Conservation (phyloP, 1,140 invertebrate genomes). For the Medauroidea extradentata region DNA sequence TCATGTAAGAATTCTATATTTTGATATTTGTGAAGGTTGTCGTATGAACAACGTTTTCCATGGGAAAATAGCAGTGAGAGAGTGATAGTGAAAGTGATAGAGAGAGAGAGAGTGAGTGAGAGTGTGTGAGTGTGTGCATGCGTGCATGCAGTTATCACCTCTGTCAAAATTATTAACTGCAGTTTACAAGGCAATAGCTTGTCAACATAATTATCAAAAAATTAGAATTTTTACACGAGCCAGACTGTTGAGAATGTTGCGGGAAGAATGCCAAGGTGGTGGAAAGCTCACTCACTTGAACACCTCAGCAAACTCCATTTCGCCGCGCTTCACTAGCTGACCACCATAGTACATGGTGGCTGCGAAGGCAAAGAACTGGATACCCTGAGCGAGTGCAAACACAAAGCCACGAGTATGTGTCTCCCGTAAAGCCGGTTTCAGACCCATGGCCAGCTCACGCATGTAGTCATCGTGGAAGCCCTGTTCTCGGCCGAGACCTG, state of each 20-base stretch:
- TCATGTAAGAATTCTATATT: no score
- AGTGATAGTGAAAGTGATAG: no score
- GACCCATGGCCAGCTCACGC: constrained; percentile 23
- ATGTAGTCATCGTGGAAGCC: constrained; percentile 41
- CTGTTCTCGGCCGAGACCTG: constrained; percentile 45
- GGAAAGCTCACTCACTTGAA: constrained; percentile 44
- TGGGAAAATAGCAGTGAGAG: no score
- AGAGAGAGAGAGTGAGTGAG: no score
- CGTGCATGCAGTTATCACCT: no score
- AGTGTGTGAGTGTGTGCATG: no score
- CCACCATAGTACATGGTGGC: constrained; percentile 50
- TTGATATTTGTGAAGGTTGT: no score
- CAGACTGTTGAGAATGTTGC: neutral
- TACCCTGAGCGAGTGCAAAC: constrained; percentile 46
- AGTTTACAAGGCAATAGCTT: no score
- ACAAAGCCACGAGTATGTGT: constrained; percentile 43
- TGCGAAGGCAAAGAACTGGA: constrained; percentile 51
- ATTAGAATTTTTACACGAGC: no score
- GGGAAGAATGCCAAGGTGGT: neutral
- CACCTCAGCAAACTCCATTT: constrained; percentile 42
- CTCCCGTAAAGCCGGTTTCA: constrained; percentile 22
- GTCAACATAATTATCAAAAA: no score
- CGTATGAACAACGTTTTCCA: no score
- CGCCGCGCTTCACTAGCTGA: constrained; percentile 42
- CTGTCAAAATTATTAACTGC: no score